These are phyloP conservation scores for Drosophila mauritiana DNA, from an alignment of 1,140 invertebrate species.

Conservation along the genomic window DNA sequence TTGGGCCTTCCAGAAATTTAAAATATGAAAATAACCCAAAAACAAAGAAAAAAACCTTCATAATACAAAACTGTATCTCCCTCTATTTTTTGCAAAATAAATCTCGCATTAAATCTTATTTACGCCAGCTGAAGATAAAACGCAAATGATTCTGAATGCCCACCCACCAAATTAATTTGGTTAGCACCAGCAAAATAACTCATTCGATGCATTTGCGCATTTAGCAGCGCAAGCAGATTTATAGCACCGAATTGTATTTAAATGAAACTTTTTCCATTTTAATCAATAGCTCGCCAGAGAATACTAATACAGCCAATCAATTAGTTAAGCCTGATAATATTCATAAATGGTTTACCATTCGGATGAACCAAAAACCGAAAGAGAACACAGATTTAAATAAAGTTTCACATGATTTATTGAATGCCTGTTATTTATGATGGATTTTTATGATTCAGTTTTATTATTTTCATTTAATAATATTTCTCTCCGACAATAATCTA, in stretches of 20 bases:
- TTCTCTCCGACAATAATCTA: conserved; percentile 68
- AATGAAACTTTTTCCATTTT: conserved; percentile 22
- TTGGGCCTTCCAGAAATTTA: too few species aligned
- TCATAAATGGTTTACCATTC: conserved; percentile 39
- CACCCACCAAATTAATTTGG: background rate
- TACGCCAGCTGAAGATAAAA: too few species aligned
- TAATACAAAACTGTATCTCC: too few species aligned
- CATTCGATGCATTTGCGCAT: conserved; percentile 1
- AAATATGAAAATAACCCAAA: too few species aligned
- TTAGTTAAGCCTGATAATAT: conserved; percentile 31
- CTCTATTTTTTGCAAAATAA: too few species aligned
- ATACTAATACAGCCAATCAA: conserved; percentile 39
- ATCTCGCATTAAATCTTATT: too few species aligned
- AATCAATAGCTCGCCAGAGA: conserved; percentile 33
- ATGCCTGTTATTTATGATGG: conserved; percentile 44
- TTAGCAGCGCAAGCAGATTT: conserved; percentile 13
- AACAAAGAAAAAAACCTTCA: too few species aligned
- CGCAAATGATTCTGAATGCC: background rate
- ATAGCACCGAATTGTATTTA: conserved; percentile 2
- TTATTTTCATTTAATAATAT: conserved; percentile 47
- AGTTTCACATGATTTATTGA: conserved; percentile 50
- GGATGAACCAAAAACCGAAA: conserved; percentile 10
- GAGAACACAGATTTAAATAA: conserved; percentile 39
- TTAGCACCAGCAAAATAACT: conserved; percentile 1
- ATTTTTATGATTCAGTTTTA: conserved; percentile 37